Base-by-base conservation (phyloP, 2,797 vertebrate genomes). In the Propithecus deckenii region DNA sequence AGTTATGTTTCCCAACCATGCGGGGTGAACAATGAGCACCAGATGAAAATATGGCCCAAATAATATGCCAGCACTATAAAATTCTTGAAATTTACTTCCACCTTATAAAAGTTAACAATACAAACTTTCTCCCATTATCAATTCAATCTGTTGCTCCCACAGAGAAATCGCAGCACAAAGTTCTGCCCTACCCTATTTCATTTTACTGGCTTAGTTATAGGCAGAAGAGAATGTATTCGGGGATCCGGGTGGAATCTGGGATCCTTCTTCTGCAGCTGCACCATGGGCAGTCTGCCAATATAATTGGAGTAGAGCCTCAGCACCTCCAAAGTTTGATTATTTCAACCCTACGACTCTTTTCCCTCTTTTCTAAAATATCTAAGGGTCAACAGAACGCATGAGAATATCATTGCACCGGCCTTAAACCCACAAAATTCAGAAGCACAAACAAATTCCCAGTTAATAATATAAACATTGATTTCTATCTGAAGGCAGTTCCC, bases 71-170 rank as follows among this genome's bases (percentile, higher is more conserved):
- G n/a, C 20, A 23, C 93, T 63, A 50, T 97, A 91, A 97, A 98
- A 89, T 86, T 92, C 86, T 92, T 94, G 61, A 96, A 89, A 94
- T 94, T 61, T 93, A 93, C 93, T 57, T 48, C 76, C 96, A 92
- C 96, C 95, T 96, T 95, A 81, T 97, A 97, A 97, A 97, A 86
- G 59, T 93, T 97, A 96, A 89, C 95, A 96, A 48, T 59, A 91
- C 63, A 96, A 97, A 97, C 89, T 87, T 89, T 94, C 93, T 95
- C 75, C 75, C 76, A 74, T 95, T 96, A 96, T 96, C 96, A 93
- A 57, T 93, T 94, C 97, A 97, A 85, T 96, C 91, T 96, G 97
- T 71, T 93, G 89, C 83, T 97, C 67, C 91, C 93, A 94, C 86
- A 93, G 75, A 96, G 93, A 95, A 91, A 81, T 76, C 80, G 85